These are phyloP conservation scores for Paratilapia polleni DNA, from an alignment of 2,113 vertebrate species.

Conservation along the genomic window DNA sequence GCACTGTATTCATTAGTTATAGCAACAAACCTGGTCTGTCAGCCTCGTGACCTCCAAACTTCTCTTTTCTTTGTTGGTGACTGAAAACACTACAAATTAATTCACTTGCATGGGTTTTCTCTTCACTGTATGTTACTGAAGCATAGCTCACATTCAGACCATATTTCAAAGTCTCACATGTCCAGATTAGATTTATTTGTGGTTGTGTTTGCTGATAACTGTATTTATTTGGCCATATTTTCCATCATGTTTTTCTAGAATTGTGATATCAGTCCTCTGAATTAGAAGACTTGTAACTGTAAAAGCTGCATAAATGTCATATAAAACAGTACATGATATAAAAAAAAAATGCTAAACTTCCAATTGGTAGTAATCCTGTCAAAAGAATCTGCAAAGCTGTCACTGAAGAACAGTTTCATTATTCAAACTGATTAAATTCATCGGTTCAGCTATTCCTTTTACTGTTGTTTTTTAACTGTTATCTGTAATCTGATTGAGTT, in stretches of 20 bases:
- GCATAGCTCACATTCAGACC: background rate
- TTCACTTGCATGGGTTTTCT: conserved; percentile 18
- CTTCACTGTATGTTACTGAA: background rate
- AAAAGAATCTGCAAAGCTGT: background rate
- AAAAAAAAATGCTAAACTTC: background rate
- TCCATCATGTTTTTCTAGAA: background rate
- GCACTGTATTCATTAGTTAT: background rate
- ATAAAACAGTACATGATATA: background rate
- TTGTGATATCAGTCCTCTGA: background rate
- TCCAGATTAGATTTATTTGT: background rate
- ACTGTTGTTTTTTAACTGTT: background rate
- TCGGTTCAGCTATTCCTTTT: background rate
- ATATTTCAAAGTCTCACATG: background rate
- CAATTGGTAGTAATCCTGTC: background rate
- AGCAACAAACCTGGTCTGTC: background rate
- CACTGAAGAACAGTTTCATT: background rate
- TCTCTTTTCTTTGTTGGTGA: background rate
- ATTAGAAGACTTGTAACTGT: background rate
- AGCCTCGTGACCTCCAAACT: background rate
- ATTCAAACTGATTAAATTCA: background rate
- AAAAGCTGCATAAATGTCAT: background rate
- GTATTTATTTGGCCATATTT: background rate
- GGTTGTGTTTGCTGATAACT: background rate
- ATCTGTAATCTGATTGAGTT: background rate
- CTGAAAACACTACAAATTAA: background rate